Evolutionary conservation across 2,797 vertebrate genomes (phyloP).

Genomic region (Rhinoraja longicauda): DNA sequence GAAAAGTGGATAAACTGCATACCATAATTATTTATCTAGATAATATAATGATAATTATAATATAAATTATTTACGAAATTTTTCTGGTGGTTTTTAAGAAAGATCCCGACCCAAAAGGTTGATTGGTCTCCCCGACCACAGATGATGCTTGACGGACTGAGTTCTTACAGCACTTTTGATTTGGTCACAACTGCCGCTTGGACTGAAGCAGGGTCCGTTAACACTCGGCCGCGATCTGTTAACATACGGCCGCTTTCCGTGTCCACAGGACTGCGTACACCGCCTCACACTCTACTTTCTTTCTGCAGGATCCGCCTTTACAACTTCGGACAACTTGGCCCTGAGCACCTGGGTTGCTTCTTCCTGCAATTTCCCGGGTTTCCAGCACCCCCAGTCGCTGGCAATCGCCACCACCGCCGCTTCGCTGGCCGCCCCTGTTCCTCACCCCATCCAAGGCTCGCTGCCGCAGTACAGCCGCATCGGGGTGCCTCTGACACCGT

Average conservation of each 20-base stretch:
- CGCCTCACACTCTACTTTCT: neutral
- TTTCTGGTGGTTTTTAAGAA: neutral
- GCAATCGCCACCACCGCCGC: conserved; percentile 72
- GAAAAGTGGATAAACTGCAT: neutral
- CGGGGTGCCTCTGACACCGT: conserved; percentile 84
- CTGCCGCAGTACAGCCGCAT: conserved; percentile 86
- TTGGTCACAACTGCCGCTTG: no score
- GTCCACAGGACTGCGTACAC: neutral
- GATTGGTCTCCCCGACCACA: no score
- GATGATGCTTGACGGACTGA: no score
- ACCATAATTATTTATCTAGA: neutral
- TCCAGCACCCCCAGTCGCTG: conserved; percentile 88
- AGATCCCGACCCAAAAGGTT: no score
- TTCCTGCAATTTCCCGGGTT: conserved; percentile 82
- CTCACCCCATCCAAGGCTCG: conserved; percentile 90
- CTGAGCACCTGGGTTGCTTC: conserved; percentile 94
- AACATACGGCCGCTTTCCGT: no score
- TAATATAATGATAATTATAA: no score
- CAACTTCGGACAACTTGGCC: conserved; percentile 87
- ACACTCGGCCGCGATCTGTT: no score
- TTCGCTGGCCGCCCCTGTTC: conserved; percentile 73
- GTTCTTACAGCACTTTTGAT: neutral
- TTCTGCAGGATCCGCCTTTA: conserved; percentile 83
- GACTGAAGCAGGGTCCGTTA: no score
- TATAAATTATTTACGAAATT: no score